Base-by-base conservation (phyloP, 2,888 invertebrate species). In the Acanthosepion lycidas region DNA sequence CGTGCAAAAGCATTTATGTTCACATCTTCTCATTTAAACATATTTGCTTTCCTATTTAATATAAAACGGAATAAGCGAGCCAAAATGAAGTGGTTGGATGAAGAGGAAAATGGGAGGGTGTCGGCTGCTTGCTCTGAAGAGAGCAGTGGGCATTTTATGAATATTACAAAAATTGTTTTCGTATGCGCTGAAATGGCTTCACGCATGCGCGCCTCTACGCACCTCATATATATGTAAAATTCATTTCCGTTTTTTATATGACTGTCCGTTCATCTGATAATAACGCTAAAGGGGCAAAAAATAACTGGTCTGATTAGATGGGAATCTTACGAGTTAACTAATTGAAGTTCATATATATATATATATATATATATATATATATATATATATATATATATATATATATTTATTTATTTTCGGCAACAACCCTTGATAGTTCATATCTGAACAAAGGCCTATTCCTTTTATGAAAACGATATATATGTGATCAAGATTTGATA, bases 11-110 rank as follows among this genome's bases (percentile, higher is more conserved):
- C n/a, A 78, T 78, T 78, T 78, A 15, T 78, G 78, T n/a, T 78
- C 78, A 15, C 33, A n/a, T 78, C 78, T 78, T 78, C 78, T 78
- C 78, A 78, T 78, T 78, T 78, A 78, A 78, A 78, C 78, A 78
- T 78, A 78, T 78, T 78, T 78, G 78, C 78, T 78, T 78, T 78
- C 78, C 78, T 78, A 78, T 78, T 78, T 78, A 78, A 78, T 78
- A 78, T 78, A 78, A 78, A 78, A 78, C 78, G 78, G 78, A 78
- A 33, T 33, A 33, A 78, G 78, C 78, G 15, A 78, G n/a, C 33
- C 78, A 78, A 78, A 78, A 78, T 78, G 78, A 78, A 78, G 78
- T 33, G 78, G 33, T 33, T 33, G n/a, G 78, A n/a, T 33, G n/a
- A 78, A 78, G 78, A 78, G 78, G n/a, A 78, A 78, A 42, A 78